phyloP scores from a whole-genome alignment of 2,113 vertebrate genomes.

The Coptodon bakossiorum region DNA sequence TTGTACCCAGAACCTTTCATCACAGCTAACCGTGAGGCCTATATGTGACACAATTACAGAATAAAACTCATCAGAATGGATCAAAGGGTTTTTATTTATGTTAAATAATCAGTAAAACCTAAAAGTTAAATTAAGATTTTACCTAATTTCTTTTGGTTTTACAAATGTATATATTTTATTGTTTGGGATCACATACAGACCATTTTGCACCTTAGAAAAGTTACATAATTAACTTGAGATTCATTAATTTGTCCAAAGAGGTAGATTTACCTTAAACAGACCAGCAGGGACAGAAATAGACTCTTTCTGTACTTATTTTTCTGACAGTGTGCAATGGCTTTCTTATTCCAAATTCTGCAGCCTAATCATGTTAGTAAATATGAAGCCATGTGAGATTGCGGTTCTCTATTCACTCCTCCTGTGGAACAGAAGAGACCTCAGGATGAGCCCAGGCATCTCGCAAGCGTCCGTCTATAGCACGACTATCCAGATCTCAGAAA shows the following conservation, averaged over 20 bases:
- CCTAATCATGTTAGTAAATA: background rate
- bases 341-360: background rate
- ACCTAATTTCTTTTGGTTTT: background rate
- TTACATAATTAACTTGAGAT: background rate
- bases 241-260: background rate
- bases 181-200: background rate
- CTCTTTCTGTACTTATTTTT: background rate
- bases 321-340: background rate
- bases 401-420: background rate
- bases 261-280: background rate
- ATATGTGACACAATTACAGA: background rate
- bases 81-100: background rate
- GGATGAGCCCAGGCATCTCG: background rate
- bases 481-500: background rate
- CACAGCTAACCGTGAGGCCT: background rate
- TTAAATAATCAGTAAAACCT: background rate
- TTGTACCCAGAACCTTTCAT: background rate
- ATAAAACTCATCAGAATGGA: background rate
- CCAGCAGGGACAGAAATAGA: background rate
- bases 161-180: background rate
- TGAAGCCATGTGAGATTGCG: fast-evolving
- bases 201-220: background rate
- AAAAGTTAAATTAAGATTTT: background rate
- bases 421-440: background rate
- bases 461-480: background rate